Conservation (phyloP, 2,113 vertebrate species). For the Lipotes vexillifer region DNA sequence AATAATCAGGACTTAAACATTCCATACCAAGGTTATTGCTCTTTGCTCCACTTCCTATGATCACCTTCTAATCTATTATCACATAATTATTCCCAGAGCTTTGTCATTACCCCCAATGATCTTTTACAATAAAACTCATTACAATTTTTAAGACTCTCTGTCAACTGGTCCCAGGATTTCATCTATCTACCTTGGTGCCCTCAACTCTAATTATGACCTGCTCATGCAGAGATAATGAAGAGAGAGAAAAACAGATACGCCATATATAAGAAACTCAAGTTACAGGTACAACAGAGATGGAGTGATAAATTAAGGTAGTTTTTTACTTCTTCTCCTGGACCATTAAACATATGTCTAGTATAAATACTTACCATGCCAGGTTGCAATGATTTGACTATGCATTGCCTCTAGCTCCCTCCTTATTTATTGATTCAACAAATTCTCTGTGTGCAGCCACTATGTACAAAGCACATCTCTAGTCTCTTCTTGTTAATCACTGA, state of each 20-base stretch:
- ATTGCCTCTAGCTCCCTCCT: not conserved
- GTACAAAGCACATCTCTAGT: not conserved
- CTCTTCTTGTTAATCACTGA: not conserved
- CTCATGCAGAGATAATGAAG: not conserved
- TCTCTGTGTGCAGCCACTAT: not conserved
- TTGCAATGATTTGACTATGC: not conserved
- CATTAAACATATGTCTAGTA: not conserved
- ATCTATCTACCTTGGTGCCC: not conserved
- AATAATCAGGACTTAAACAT: not conserved
- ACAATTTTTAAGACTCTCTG: not conserved
- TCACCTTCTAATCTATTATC: not conserved
- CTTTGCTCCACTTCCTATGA: not conserved
- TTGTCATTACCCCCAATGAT: not conserved
- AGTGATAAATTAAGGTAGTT: not conserved
- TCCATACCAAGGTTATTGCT: not conserved
- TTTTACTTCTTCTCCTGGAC: not conserved
- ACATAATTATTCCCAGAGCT: not conserved
- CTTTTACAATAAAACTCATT: not conserved
- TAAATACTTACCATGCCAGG: not conserved
- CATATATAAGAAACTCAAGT: not conserved
- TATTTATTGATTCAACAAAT: not conserved
- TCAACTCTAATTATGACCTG: not conserved
- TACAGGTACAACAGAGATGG: not conserved
- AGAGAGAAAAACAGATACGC: not conserved
- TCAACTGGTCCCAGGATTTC: not conserved